Base-by-base conservation (phyloP, 2,888 invertebrate species). In the Emmelina monodactyla region DNA sequence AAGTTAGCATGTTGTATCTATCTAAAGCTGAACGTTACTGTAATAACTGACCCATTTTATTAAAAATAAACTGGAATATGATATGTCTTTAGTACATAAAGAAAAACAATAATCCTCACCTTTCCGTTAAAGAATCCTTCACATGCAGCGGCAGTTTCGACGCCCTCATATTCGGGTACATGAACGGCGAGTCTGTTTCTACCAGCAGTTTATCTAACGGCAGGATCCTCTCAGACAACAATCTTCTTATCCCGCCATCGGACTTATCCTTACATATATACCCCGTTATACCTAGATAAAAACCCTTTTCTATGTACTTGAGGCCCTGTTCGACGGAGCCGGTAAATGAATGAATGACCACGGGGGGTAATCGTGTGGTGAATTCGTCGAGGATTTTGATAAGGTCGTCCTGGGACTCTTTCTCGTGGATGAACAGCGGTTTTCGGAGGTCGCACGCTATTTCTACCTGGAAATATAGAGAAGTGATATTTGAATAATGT, bases 161-260 rank as follows among this genome's bases (percentile, higher is more conserved):
- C 41, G 95, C 94, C 58, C 95, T 83, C 42, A 93, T 92, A 67
- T 97, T 94, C 2, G 96, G 94, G 66, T 93, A 97, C 94, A 96
- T 95, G 60, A 94, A 97, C 2, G 97, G 96, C 0, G 95, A 91
- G 70, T 97, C 96, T 0, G 95, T 94, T 70, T 96, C 95, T 3
- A 97, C 89, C 38, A 97, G 68, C 49, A 96, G 69, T 59, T 88
- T 85, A 51, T 96, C 94, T 46, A 97, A 59, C 0, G 95, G 94
- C 52, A 94, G 81, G 34, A 87, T 80, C 35, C 91, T 88, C 53
- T 91, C 89, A 22, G 91, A 89, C 22, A 97, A 64, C 41, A 94
- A 73, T 58, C 91, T 87, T 35, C 94, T 82, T 2, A 97, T 90
- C 9, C 96, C 95, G 35, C 91, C 89, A 56, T 94, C 93, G 4